phyloP scores from a whole-genome alignment of 2,888 invertebrate species.

The Tuberolachnus salignus region DNA sequence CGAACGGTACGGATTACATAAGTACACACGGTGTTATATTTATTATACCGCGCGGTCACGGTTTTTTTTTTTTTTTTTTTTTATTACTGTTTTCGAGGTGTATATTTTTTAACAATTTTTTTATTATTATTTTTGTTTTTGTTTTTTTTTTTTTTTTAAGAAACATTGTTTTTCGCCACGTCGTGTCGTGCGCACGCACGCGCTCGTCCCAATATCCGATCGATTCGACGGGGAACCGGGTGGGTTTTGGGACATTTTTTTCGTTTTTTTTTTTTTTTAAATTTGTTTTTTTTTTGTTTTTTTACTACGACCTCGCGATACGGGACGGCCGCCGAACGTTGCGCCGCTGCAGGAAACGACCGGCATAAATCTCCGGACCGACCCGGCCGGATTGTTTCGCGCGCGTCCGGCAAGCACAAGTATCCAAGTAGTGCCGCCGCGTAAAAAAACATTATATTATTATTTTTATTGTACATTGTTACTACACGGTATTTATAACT shows the following conservation, averaged over 20 bases:
- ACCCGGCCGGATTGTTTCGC: neutral
- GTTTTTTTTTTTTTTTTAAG: too few species aligned
- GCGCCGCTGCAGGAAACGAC: neutral
- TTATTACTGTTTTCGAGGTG: too few species aligned
- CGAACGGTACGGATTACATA: too few species aligned
- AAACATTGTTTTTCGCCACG: too few species aligned
- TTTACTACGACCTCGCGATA: neutral
- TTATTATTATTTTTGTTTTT: too few species aligned
- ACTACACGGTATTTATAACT: neutral
- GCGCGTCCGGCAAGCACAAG: neutral
- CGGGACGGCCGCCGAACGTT: neutral
- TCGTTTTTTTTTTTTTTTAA: neutral
- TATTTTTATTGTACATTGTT: neutral
- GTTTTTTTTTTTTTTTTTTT: too few species aligned
- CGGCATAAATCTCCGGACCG: conserved; percentile 17
- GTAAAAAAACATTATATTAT: neutral
- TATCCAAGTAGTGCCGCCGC: too few species aligned
- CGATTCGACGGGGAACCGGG: neutral
- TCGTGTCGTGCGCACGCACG: too few species aligned
- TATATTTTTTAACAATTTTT: too few species aligned
- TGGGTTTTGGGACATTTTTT: neutral
- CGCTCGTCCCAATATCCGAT: neutral
- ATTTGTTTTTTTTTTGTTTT: neutral
- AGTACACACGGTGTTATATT: too few species aligned
- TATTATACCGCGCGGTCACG: too few species aligned